phyloP scores from a whole-genome alignment of 2,797 vertebrate species.

The Lagorchestes hirsutus region DNA sequence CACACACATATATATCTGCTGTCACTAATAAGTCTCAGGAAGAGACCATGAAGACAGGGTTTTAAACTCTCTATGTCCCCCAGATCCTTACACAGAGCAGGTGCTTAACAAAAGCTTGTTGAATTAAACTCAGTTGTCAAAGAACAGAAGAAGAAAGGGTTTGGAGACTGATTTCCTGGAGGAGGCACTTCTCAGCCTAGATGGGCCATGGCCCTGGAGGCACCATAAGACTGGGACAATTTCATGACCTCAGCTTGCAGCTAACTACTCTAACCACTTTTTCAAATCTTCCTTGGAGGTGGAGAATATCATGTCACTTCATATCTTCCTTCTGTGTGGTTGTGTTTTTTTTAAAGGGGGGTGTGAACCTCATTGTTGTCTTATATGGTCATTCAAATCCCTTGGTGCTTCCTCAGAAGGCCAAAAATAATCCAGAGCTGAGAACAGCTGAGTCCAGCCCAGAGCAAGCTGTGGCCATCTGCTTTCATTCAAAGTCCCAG shows the following conservation, averaged over 20 bases:
- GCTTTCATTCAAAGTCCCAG: slow-evolving; percentile 85
- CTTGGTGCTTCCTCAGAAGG: slow-evolving; percentile 90
- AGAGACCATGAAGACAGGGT: neutral
- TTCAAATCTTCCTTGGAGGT: slow-evolving; percentile 61
- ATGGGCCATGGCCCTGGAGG: neutral
- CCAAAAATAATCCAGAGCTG: slow-evolving; percentile 94
- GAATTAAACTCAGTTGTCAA: neutral
- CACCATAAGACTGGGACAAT: neutral
- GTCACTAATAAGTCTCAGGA: too few species aligned
- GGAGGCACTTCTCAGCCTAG: neutral
- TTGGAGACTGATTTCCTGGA: neutral
- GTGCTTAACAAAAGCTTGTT: neutral
- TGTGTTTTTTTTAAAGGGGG: slow-evolving; percentile 44
- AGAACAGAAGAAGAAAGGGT: neutral
- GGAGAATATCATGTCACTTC: slow-evolving; percentile 78
- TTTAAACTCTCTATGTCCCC: neutral
- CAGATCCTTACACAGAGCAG: neutral
- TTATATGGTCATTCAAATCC: slow-evolving; percentile 95
- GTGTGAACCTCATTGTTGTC: slow-evolving; percentile 89
- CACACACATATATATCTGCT: too few species aligned
- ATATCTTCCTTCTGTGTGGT: slow-evolving; percentile 78
- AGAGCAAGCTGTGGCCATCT: slow-evolving; percentile 85
- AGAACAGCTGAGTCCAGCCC: slow-evolving; percentile 91
- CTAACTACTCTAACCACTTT: neutral
- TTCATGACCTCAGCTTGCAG: slow-evolving; percentile 30